Conservation (phyloP, 2,113 vertebrate genomes). For the Elephantulus edwardii region DNA sequence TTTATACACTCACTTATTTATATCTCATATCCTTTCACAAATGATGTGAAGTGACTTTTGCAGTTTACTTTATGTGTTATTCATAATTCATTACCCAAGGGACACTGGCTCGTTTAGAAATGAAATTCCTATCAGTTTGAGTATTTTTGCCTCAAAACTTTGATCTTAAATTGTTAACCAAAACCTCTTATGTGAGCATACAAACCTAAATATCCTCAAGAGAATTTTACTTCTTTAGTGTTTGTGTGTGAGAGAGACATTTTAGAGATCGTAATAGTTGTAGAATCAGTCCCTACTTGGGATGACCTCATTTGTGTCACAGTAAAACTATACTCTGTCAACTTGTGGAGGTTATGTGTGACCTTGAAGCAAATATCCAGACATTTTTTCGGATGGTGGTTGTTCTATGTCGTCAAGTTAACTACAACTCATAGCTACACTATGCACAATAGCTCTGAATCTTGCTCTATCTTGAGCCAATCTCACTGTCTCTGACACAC, state of each 20-base stretch:
- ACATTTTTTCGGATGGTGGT: too few species aligned
- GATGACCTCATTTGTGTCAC: neutral
- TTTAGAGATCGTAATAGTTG: neutral
- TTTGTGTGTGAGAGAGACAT: neutral
- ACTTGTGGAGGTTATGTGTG: too few species aligned
- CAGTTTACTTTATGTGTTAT: conserved; percentile 20
- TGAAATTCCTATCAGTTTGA: neutral
- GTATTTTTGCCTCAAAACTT: conserved; percentile 35
- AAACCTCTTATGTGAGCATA: conserved; percentile 25
- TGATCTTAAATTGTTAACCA: neutral
- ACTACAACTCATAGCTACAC: too few species aligned
- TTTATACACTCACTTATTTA: conserved; percentile 22
- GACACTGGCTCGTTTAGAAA: neutral
- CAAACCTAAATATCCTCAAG: neutral
- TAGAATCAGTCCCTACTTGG: neutral
- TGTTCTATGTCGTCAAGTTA: too few species aligned
- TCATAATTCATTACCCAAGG: conserved; percentile 13
- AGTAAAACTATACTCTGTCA: neutral
- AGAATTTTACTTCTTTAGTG: neutral
- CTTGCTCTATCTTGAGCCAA: too few species aligned
- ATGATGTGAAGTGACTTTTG: neutral
- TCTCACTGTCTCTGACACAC: too few species aligned
- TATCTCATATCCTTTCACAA: neutral
- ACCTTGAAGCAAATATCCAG: too few species aligned
- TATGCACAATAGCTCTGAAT: too few species aligned